Evolutionary conservation across 2,113 vertebrate species (phyloP), one percentile per base, ranked within the genome.

Genomic region (Pyxicephalus adspersus): DNA sequence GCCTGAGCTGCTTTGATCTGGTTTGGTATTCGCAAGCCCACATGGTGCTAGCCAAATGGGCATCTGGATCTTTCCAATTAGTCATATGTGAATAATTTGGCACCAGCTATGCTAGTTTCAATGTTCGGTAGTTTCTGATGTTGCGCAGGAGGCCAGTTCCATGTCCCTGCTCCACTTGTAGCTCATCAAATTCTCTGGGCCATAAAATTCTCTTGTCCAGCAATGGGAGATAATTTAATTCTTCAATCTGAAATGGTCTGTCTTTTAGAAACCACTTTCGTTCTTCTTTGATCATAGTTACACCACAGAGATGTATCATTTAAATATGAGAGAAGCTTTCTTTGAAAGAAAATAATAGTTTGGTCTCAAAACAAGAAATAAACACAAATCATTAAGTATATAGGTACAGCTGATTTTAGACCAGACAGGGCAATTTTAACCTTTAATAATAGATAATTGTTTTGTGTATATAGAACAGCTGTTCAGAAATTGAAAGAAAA

Each of bases 21-120:
- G n/a, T 7, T 17, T 23, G 38, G 16, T 8, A 26, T 70, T 52
- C 51, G 15, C 23, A 52, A 70, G 68, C 25, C n/a, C 20, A 18
- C 68, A 71, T 71, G 7, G 45, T 70, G 67, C 28, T 54, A 70
- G 68, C 68, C 16, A 20, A 71, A 55, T 55, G 11, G 50, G 18
- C 54, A 18, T 55, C 68, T 29, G 50, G 25, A 19, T 52, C 19
- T 13, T 19, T 17, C 17, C 28, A 19, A 57, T 8, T 57, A 31
- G n/a, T 72, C 19, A 72, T 9, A 57, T 29, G 50, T 54, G 18
- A 71, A 26, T 4, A 18, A 57, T 57, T 31, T 55, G 52, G 70
- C 70, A 29, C 25, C 5, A 8, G 19, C 29, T 29, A 6, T 31
- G 28, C 17, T 28, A 72, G 19, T 57, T 72, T 72, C 52, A 72